Evolutionary conservation across 2,113 vertebrate genomes (phyloP).

Genomic region (Tenrec ecaudatus): DNA sequence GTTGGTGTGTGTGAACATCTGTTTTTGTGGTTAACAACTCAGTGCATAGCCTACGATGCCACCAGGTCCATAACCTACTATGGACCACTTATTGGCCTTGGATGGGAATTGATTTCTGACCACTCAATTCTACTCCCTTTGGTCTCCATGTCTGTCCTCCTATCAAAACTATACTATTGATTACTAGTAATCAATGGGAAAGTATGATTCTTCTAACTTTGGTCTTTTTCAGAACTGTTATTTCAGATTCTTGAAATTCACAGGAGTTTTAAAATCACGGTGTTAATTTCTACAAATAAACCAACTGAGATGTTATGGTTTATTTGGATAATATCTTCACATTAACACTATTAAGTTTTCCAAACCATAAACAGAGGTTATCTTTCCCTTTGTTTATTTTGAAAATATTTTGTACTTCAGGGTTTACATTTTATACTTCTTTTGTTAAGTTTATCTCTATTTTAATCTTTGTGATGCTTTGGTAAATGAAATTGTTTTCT

Average conservation of each 20-base stretch:
- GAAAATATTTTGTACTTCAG: too few species aligned
- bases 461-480: neutral
- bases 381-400: constrained; percentile 33
- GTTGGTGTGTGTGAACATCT: too few species aligned
- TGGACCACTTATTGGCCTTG: too few species aligned
- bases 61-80: too few species aligned
- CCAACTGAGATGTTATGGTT: neutral
- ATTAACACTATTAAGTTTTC: neutral
- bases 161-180: too few species aligned
- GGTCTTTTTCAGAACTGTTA: constrained; percentile 2
- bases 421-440: neutral
- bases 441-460: constrained; percentile 29
- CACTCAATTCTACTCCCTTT: neutral
- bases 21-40: too few species aligned
- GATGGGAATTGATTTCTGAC: neutral
- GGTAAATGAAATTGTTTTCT: neutral
- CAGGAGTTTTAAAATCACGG: neutral
- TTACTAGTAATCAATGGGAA: neutral
- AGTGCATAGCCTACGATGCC: too few species aligned
- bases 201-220: neutral
- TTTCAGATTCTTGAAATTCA: neutral
- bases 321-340: neutral
- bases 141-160: neutral
- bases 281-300: constrained; percentile 8
- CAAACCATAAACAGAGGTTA: neutral